Base-by-base conservation (phyloP, 2,888 invertebrate genomes). In the Pteria penguin region DNA sequence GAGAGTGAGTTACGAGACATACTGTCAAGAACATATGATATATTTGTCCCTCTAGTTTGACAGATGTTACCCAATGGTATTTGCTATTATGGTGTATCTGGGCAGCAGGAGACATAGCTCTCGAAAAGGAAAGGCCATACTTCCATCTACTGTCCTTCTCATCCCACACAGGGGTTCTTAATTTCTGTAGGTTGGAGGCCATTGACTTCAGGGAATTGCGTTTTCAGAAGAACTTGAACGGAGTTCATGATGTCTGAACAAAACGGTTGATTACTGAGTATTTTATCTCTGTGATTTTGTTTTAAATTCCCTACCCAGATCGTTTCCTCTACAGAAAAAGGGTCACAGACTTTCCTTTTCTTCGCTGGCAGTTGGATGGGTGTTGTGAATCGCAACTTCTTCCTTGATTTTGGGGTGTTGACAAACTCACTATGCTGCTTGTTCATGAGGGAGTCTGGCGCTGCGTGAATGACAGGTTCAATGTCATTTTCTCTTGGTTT, bases 21-120 rank as follows among this genome's bases (percentile, higher is more conserved):
- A 31, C 67, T 70, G 52, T 70, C 70, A 5, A 61, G 11, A 3
- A 61, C n/a, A n/a, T n/a, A n/a, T n/a, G 18, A 45, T 61, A 61
- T 18, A 70, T 45, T 18, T 60, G 45, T 2, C 52, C 31, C 2
- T 70, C 61, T 2, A 36, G 2, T 29, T 61, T 60, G 2, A 61
- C 22, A 26, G 62, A 54, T 52, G 71, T 32, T 4, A 71, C 63
- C 71, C 71, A 71, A 26, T 54, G 62, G 8, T 29, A 54, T 32
- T 71, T 63, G 4, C 55, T 55, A 27, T 45, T 54, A 33, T 71
- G 71, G 33, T 71, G 62, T 8, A 71, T 63, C 33, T 71, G 62
- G 3, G 31, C 63, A 2, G 71, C 54, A 14, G 63, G 71, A 22
- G 68, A 32, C 22, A 57, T 11, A 18, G 18, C 62, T 18, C 18